Evolutionary conservation across 2,797 vertebrate genomes (phyloP), one percentile per base, ranked within the genome.

Genomic region (Echeneis naucrates): DNA sequence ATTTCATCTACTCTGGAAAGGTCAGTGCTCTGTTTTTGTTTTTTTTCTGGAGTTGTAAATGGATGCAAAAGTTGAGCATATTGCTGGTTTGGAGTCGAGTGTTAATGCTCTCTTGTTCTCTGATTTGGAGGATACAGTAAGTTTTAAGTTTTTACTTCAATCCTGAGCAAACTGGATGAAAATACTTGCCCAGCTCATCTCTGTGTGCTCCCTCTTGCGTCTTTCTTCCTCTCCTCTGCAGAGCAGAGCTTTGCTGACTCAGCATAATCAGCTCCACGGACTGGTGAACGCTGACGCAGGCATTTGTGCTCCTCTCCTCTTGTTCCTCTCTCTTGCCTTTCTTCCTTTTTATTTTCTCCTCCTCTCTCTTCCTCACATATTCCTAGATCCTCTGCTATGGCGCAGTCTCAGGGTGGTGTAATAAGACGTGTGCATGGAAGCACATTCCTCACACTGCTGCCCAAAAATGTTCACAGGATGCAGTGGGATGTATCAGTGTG

Each of bases 231-330:
- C 75, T 77, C 68, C 70, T 70, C 82, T 75, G 72, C 87, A 83
- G 72, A 80, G 79, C 72, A 45, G 63, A 74, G 70, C 33, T 62
- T 14, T 81, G 92, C 88, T 87, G 87, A 90, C 78, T 92, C 92
- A 75, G 55, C 89, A 87, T 68, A 83, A 87, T 65, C 55, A 70
- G 58, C 51, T 79, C 60, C 69, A 68, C 37, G 21, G 79, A 82
- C 77, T 16, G 24, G 72, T 1, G 13, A 79, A 75, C 9, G 93
- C 92, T 94, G 90, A 91, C 85, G 74, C 61, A 68, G 78, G 80
- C 79, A 82, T 87, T 86, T 86, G 71, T 77, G 79, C 69, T 74
- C 21, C 32, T 24, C 45, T 52, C 40, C 16, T 30, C 24, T 52
- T 17, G 55, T 27, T 11, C 53, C 44, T 44, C 55, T 21, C 48